phyloP scores from a whole-genome alignment of 1,140 invertebrate genomes.

The Thaumetopoea pityocampa region DNA sequence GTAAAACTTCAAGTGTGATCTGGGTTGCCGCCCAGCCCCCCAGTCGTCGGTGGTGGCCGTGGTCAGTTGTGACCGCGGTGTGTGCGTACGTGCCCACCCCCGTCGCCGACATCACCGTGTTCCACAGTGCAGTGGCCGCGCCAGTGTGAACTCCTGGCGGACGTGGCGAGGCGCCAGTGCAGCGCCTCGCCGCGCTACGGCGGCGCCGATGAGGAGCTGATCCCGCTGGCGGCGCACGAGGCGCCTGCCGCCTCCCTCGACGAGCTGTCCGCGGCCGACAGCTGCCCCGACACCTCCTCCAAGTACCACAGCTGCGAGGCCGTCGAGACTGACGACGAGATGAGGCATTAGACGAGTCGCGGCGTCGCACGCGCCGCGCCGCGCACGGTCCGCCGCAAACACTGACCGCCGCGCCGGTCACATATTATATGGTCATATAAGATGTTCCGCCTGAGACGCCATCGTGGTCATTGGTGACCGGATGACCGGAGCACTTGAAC shows the following conservation, averaged over 20 bases:
- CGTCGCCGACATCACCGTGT: too few species aligned
- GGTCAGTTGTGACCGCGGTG: too few species aligned
- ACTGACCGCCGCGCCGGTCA: constrained; percentile 78
- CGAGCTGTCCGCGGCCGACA: constrained; percentile 81
- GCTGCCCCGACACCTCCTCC: constrained; percentile 83
- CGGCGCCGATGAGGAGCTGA: constrained; percentile 53
- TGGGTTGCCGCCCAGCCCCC: too few species aligned
- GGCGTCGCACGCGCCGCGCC: constrained; percentile 85
- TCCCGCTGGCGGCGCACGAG: constrained; percentile 59
- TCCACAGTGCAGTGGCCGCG: constrained; percentile 48
- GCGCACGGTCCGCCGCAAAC: constrained; percentile 78
- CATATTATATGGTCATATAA: too few species aligned
- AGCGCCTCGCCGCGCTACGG: constrained; percentile 33
- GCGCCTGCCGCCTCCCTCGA: constrained; percentile 78
- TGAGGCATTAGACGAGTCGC: constrained; percentile 76
- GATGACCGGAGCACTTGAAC: too few species aligned
- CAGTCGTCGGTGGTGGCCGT: too few species aligned
- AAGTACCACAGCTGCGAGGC: constrained; percentile 85
- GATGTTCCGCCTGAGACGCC: too few species aligned
- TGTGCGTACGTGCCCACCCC: too few species aligned
- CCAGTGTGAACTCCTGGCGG: constrained; percentile 23
- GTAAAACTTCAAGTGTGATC: too few species aligned
- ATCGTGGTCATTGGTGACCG: too few species aligned
- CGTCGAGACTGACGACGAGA: constrained; percentile 78
- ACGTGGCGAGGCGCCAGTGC: constrained; percentile 38